Percentiles rank a stretch among this genome's conserved stretches.
phyloP scores from a whole-genome alignment of 2,888 invertebrate genomes.

The Pammene aurita region DNA sequence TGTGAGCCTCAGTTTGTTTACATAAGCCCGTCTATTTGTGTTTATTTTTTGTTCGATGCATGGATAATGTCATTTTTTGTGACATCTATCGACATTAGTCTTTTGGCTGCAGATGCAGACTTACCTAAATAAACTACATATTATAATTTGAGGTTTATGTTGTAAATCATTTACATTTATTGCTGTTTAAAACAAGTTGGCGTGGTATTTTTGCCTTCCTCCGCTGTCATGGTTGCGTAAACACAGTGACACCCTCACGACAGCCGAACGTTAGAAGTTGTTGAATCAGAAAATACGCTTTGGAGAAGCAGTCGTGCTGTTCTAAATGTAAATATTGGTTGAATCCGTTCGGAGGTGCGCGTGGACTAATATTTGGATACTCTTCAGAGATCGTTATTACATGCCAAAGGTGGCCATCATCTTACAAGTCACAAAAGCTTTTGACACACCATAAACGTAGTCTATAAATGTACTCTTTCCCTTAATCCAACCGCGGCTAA shows the following conservation, averaged over 20 bases:
- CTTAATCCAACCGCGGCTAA: constrained; percentile 27
- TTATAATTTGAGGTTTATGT: background rate
- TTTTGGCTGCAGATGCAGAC: background rate
- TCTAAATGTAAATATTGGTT: constrained; percentile 80
- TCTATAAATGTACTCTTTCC: constrained; percentile 33
- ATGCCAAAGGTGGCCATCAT: constrained; percentile 58
- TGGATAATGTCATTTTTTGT: constrained; percentile 32
- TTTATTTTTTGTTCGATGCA: constrained; percentile 25
- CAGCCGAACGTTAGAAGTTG: constrained; percentile 74
- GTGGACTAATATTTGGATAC: constrained; percentile 74
- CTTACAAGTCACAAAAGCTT: constrained; percentile 31
- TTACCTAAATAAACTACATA: constrained; percentile 9
- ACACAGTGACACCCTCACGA: constrained; percentile 69
- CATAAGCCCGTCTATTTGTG: constrained; percentile 45
- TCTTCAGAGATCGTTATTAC: constrained; percentile 72
- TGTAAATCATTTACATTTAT: constrained; percentile 3
- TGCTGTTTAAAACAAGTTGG: constrained; percentile 45
- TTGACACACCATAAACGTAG: constrained; percentile 28
- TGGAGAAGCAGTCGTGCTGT: constrained; percentile 73
- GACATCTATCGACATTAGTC: constrained; percentile 1
- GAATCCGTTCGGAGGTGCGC: constrained; percentile 76
- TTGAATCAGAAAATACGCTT: constrained; percentile 79
- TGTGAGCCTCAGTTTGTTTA: constrained; percentile 59
- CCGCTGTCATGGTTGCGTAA: constrained; percentile 62
- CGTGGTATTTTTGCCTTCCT: constrained; percentile 58